Evolutionary conservation across 2,888 invertebrate species (phyloP).

Genomic region (Drosophila melanosoma): DNA sequence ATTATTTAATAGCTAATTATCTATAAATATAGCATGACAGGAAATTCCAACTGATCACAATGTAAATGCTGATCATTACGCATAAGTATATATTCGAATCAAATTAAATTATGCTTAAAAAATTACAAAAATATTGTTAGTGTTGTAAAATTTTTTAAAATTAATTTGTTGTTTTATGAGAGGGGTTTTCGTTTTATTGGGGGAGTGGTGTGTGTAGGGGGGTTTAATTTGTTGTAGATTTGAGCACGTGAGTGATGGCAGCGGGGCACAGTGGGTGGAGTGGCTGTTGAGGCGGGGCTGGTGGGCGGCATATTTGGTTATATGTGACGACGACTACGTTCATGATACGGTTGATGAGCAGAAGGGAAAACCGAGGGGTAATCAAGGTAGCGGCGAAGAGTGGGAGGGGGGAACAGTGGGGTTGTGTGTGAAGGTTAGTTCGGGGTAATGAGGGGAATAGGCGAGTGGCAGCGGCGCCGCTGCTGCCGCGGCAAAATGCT

Average conservation of each 20-base stretch:
- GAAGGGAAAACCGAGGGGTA: constrained; percentile 25
- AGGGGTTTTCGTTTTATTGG: not conserved
- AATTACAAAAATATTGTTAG: constrained; percentile 7
- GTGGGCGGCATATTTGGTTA: constrained; percentile 61
- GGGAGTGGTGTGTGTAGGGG: not conserved
- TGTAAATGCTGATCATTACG: constrained; percentile 21
- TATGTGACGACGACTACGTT: constrained; percentile 51
- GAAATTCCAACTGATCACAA: constrained; percentile 5
- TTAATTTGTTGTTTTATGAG: constrained; percentile 37
- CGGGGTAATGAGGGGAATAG: constrained; percentile 2
- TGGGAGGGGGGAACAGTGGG: not conserved
- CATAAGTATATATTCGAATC: constrained; percentile 6
- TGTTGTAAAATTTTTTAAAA: constrained; percentile 42
- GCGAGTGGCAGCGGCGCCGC: constrained; percentile 59
- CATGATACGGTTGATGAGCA: constrained; percentile 39
- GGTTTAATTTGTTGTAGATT: constrained; percentile 54
- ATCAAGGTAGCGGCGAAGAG: constrained; percentile 10
- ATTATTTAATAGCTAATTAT: constrained; percentile 49
- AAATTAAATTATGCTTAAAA: not conserved
- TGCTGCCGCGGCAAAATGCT: constrained; percentile 73
- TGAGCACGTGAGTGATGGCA: constrained; percentile 42
- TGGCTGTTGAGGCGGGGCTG: constrained; percentile 23
- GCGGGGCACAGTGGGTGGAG: constrained; percentile 10
- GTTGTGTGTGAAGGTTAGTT: not conserved
- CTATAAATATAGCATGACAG: constrained; percentile 16